Evolutionary conservation across 2,113 vertebrate species (phyloP), one percentile per base, ranked within the genome.

Genomic region (Mastomys coucha): DNA sequence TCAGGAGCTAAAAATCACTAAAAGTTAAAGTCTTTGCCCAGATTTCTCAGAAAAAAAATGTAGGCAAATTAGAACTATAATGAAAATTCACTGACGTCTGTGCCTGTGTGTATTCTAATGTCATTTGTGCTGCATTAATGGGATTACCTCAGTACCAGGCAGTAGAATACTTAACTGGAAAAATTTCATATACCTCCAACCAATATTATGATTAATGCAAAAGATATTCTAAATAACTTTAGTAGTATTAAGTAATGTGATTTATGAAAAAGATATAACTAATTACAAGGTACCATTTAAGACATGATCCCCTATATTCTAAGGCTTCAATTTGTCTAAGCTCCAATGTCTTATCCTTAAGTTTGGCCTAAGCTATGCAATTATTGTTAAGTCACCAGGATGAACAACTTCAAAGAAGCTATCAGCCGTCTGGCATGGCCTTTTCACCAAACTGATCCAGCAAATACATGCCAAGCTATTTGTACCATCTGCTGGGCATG

Each of bases 401-500:
- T n/a, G 90, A 94, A 80, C 26, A 53, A 86, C 91, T 92, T 97
- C 84, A 96, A 96, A 97, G 96, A 93, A 91, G 80, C 78, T 28
- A 91, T 96, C 72, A 91, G 60, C 51, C 0, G 5, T 45, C 91
- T 97, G 96, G 96, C 92, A 96, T 92, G 65, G 56, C 9, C 97
- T 91, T 39, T 12, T n/a, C 45, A 76, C 73, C 67, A 89, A 60
- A 60, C n/a, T 56, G 82, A 92, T 95, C 93, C 94, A 97, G 24
- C 9, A 78, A 91, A 88, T 91, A 36, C 14, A 3, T 89, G 96
- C 97, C 97, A 97, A 93, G 93, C 82, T 93, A 69, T 96, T 92
- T 95, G 86, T 53, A 97, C 97, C 98, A 97, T 98, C 97, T 98
- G 97, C 91, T 96, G 92, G 88, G 91, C 92, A 91, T 95, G 95